These are phyloP conservation scores for Metallyticus violacea DNA, from an alignment of 2,888 invertebrate species.

Conservation along the genomic window DNA sequence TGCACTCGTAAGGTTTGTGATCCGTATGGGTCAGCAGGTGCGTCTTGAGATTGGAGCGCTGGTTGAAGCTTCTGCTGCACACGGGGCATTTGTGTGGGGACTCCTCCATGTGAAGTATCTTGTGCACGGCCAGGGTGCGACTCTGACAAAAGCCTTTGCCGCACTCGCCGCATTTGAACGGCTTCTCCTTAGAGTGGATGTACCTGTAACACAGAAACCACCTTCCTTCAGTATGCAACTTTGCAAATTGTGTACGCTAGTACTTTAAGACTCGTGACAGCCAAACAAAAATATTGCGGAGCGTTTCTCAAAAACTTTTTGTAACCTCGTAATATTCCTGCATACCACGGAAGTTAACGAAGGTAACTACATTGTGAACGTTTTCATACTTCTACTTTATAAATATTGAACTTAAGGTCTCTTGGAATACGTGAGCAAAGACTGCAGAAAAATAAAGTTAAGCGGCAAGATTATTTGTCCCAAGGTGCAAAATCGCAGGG, in stretches of 20 bases:
- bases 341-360: too few species aligned
- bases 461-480: too few species aligned
- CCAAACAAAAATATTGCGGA: too few species aligned
- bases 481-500: too few species aligned
- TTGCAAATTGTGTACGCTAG: neutral
- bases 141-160: conserved; percentile 98
- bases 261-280: too few species aligned
- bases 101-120: conserved; percentile 89
- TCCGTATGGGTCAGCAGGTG: conserved; percentile 87
- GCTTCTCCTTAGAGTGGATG: conserved; percentile 96
- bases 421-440: too few species aligned
- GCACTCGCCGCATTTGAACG: conserved; percentile 93
- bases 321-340: too few species aligned
- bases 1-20: conserved; percentile 87
- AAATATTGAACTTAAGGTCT: too few species aligned
- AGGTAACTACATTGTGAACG: too few species aligned
- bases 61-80: conserved; percentile 84
- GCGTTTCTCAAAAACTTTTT: too few species aligned
- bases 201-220: conserved; percentile 65
- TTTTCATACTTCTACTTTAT: too few species aligned
- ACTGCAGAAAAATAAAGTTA: too few species aligned
- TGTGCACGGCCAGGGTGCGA: conserved; percentile 91
- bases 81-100: conserved; percentile 90
- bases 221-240: neutral
- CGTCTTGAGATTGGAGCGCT: conserved; percentile 85